Evolutionary conservation across 2,888 invertebrate genomes (phyloP), one percentile per base, ranked within the genome.

Genomic region (Macrosiphum euphorbiae): DNA sequence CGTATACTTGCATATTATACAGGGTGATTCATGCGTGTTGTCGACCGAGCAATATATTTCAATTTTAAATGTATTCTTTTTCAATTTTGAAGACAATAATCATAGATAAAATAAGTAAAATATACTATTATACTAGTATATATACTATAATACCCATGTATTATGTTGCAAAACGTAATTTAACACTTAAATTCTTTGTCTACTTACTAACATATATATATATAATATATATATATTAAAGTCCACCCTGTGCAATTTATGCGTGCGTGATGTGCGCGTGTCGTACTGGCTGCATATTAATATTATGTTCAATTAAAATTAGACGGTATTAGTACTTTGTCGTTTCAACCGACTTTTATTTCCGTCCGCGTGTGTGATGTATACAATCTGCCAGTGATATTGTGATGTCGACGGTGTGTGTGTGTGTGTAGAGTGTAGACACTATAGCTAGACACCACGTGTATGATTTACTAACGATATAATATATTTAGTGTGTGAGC

Each of bases 401-500:
- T n/a, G 35, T 41, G 35, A 78, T 78, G 35, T 78, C 78, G 20
- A 78, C 78, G 78, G 44, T 44, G 44, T 44, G 44, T 44, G 44
- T 44, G 44, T 44, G 44, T 44, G 44, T 44, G 44, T 8, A 7
- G 44, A 44, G 44, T 35, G 52, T 52, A 20, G 52, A 67, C 35
- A 78, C 20, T 88, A 4, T 47, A 35, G 1, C 52, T 52, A 52
- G 88, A 88, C 88, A 89, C 89, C 89, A 89, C 89, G 89, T 89
- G 89, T 52, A 52, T 88, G n/a, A 88, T 88, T 88, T 88, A 88
- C 50, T 52, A 52, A 88, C 88, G 88, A 55, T 44, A 41, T 28
- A 28, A 41, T 28, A 28, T 58, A 86, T 28, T 44, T 86, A 47
- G 35, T 78, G 78, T 78, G 78, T 35, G 78, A 78, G 58, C 13